Base-by-base conservation (phyloP, 2,888 invertebrate genomes). In the Rugalucina vietnamica region DNA sequence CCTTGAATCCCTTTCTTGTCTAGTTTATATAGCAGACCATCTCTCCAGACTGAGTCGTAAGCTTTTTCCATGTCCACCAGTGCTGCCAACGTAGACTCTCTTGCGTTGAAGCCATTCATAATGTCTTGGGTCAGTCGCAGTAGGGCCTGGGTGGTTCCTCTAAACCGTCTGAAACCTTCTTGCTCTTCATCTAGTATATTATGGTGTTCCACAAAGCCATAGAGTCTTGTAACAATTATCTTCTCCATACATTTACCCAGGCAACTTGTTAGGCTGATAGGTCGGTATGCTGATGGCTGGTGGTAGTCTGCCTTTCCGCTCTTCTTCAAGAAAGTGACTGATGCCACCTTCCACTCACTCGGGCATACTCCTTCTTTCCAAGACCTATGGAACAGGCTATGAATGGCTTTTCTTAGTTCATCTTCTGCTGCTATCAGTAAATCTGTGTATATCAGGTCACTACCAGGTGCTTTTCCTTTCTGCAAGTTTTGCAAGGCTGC, bases 41-140 rank as follows among this genome's bases (percentile, higher is more conserved):
- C 69, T 37, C 81, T 43, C 84, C 81, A 85, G 21, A 81, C 81
- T 24, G 71, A 57, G 43, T 85, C 84, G 54, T 69, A 85, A 0
- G 79, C 84, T 32, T 81, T 81, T 32, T 81, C 77, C 74, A 79
- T 29, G 34, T 83, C 83, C n/a, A 84, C 10, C 34, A 77, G 57
- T 18, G 72, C 50, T n/a, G 80, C 76, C 8, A 74, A 12, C 21
- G 77, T 80, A 1, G 18, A 14, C 27, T 80, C 32, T 1, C 72
- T 74, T 34, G 49, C 36, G 34, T 80, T 77, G 36, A 81, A 78
- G 1, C 71, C 84, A 81, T 78, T 49, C n/a, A 39, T n/a, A 27
- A 76, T 74, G 24, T 69, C 39, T 34, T 84, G 77, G 0, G 60
- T 49, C 1, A 74, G 39, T 43, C 82, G n/a, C 14, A 82, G n/a